Base-by-base conservation (phyloP, 2,113 vertebrate genomes). In the Dendropsophus ebraccatus region DNA sequence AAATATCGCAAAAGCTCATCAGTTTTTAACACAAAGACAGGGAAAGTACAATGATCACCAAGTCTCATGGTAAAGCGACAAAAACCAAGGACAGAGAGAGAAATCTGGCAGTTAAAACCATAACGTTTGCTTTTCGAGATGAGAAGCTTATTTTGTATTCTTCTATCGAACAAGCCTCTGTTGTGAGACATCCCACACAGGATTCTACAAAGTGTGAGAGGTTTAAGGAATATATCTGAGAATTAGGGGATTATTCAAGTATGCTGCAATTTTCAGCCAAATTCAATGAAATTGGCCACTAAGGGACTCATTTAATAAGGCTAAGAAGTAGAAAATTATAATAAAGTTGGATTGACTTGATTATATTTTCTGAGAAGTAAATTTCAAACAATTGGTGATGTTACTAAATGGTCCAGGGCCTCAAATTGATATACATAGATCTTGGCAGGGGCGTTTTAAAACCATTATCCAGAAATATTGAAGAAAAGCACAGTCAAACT, bases 201-300 rank as follows among this genome's bases (percentile, higher is more conserved):
- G 52, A 83, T 73, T 45, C 69, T 83, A 74, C 52, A 32, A 54
- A 74, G 23, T 6, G 50, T 45, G 16, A 56, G 16, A 56, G 84
- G n/a, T 79, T 70, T 85, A 70, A 70, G 62, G 21, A 79, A 54
- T 79, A 67, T 70, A 79, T 54, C 25, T 67, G 23, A 78, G 84
- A 78, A 79, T 79, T 30, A 79, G 47, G 30, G 49, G 84, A 69
- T 79, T 70, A 77, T 70, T 70, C 74, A 85, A 78, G 74, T 78
- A 37, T 70, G 25, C 28, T 54, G 47, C 19, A 54, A 56, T 69
- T 73, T 79, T 49, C 62, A 79, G 84, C 21, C 75, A 77, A 85
- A 85, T 32, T 62, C 56, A 49, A 65, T 76, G 28, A 75, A 85
- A 85, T 85, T 85, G 75, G 84, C 49, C 84, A 79, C 75, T 79